These are phyloP conservation scores for Alligator sinensis DNA, from an alignment of 2,113 vertebrate species.

Conservation along the genomic window DNA sequence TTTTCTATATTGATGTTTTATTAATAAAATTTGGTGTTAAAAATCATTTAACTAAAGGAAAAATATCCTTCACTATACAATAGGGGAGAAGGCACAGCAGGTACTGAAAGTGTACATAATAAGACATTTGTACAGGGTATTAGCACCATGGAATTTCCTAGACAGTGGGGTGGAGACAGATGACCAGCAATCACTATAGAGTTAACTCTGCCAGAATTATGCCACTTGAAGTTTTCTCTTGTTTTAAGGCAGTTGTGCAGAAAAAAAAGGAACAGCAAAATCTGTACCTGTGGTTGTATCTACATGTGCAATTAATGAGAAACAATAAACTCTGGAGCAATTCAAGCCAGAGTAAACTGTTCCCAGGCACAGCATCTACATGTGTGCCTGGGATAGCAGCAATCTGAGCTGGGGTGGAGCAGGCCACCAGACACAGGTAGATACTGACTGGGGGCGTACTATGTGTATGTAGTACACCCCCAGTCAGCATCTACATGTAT, in stretches of 20 bases:
- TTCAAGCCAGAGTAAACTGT: too few relatives aligned
- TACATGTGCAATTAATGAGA: too few relatives aligned
- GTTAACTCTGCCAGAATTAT: not conserved
- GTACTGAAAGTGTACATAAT: not conserved
- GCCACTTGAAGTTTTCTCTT: not conserved
- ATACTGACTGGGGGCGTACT: too few relatives aligned
- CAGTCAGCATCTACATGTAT: too few relatives aligned
- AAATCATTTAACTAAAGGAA: not conserved
- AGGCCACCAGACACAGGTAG: too few relatives aligned
- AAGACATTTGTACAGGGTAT: not conserved
- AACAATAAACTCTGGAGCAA: too few relatives aligned
- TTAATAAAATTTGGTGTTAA: not conserved
- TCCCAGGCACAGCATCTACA: too few relatives aligned
- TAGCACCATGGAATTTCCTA: too few relatives aligned
- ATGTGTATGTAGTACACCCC: too few relatives aligned
- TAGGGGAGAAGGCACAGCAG: not conserved
- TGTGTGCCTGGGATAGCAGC: too few relatives aligned
- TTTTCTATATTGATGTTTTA: not conserved
- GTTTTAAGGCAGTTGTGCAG: not conserved
- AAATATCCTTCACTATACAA: not conserved
- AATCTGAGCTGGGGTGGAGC: too few relatives aligned
- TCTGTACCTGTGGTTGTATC: too few relatives aligned
- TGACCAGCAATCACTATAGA: fast-evolving
- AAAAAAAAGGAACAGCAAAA: not conserved
- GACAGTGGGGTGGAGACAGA: fast-evolving